Conservation (phyloP, 2,113 vertebrate genomes). For the Hemiprocne comata region DNA sequence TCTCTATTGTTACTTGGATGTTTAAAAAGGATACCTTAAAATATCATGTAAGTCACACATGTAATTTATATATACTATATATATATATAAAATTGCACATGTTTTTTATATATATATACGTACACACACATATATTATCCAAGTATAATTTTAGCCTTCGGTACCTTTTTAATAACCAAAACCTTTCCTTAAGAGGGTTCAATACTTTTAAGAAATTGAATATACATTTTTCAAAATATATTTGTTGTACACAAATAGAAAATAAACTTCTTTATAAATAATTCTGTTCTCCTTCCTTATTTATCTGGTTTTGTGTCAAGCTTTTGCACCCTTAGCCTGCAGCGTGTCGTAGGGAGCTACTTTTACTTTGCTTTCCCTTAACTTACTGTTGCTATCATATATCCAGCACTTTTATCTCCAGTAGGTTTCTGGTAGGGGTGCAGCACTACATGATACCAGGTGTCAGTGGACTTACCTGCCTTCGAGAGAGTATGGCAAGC, state of each 20-base stretch:
- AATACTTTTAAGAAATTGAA: constrained; percentile 69
- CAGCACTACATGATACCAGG: neutral
- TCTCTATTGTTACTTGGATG: constrained; percentile 48
- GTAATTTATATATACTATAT: constrained; percentile 56
- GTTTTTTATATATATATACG: neutral
- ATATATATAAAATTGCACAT: constrained; percentile 55
- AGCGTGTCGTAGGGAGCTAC: neutral
- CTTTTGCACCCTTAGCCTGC: neutral
- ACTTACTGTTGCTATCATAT: neutral
- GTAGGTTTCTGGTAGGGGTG: neutral
- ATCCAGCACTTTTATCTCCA: neutral
- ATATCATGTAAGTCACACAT: neutral
- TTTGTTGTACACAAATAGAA: constrained; percentile 74
- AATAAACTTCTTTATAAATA: constrained; percentile 79
- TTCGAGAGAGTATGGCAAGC: neutral
- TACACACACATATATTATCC: constrained; percentile 42
- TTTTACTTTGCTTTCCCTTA: neutral
- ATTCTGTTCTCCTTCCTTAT: constrained; percentile 7
- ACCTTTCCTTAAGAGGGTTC: constrained; percentile 60
- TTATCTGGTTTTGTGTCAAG: neutral
- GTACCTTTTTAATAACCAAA: constrained; percentile 71
- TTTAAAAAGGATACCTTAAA: constrained; percentile 63
- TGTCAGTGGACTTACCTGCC: neutral
- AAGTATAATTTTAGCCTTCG: constrained; percentile 67
- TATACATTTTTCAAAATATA: constrained; percentile 73